Percentiles rank a stretch among this genome's conserved stretches.
Evolutionary conservation across 2,113 vertebrate genomes (phyloP).

Genomic region (Addax nasomaculatus): DNA sequence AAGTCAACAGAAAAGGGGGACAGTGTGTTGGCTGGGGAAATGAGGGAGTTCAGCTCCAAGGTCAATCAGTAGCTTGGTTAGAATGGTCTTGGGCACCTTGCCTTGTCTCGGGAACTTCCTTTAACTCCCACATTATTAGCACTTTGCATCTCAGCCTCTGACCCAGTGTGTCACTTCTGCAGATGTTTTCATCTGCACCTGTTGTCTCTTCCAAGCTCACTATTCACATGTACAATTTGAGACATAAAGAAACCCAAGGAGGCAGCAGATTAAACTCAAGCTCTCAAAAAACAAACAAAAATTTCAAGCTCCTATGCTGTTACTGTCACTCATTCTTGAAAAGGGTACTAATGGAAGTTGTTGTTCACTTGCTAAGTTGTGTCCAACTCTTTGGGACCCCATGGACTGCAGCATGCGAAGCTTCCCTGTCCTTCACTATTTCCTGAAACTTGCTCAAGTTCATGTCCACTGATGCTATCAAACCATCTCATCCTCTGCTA

Average conservation of each 20-base stretch:
- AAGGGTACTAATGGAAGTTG: neutral
- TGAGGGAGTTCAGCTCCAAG: neutral
- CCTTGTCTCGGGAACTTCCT: neutral
- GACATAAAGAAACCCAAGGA: neutral
- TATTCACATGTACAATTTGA: neutral
- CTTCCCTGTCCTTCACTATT: neutral
- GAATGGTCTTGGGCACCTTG: neutral
- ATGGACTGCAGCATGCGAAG: neutral
- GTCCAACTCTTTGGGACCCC: neutral
- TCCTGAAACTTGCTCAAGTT: neutral
- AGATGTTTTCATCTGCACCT: neutral
- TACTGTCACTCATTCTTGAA: neutral
- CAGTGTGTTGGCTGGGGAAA: rapidly evolving
- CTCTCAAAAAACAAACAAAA: neutral
- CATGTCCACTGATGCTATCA: neutral
- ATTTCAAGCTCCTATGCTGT: neutral
- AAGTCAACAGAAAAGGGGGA: too few relatives aligned
- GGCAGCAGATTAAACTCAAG: neutral
- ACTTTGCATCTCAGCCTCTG: neutral
- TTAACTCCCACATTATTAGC: neutral
- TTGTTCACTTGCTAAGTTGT: neutral
- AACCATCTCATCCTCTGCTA: neutral
- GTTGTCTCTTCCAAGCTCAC: neutral
- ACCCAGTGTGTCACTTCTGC: rapidly evolving
- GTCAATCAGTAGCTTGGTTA: neutral